A percentile compares a stretch with the other conserved stretches of the same genome.
phyloP scores from a whole-genome alignment of 2,888 invertebrate species.

The Drosophila quinaria region DNA sequence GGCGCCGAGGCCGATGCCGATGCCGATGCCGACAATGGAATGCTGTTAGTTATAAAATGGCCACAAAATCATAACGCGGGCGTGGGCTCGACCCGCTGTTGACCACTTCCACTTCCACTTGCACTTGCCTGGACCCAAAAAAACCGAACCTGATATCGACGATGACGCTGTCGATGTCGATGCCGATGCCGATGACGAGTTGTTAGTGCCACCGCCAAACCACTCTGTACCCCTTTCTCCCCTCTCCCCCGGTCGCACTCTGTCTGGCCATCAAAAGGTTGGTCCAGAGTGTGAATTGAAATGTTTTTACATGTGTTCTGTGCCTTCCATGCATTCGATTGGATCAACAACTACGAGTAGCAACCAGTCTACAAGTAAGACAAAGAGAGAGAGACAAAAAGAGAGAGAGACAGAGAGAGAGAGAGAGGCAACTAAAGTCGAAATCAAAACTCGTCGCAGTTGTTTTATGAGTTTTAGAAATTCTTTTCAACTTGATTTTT shows the following conservation, averaged over 20 bases:
- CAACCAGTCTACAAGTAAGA: constrained; percentile 2
- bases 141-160: constrained; percentile 73
- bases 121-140: constrained; percentile 44
- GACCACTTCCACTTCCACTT: constrained; percentile 49
- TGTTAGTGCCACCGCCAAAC: constrained; percentile 48
- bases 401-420: background rate
- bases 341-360: constrained; percentile 50
- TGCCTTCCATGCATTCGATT: constrained; percentile 53
- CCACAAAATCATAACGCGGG: constrained; percentile 82
- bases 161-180: constrained; percentile 26
- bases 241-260: background rate
- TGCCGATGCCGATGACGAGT: constrained; percentile 66
- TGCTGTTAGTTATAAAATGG: constrained; percentile 80
- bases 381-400: background rate
- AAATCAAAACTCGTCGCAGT: constrained; percentile 77
- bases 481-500: constrained; percentile 55
- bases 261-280: constrained; percentile 46
- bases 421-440: constrained; percentile 39
- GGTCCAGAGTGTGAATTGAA: constrained; percentile 76
- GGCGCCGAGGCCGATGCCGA: constrained; percentile 19
- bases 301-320: constrained; percentile 68
- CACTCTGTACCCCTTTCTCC: background rate
- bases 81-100: constrained; percentile 62
- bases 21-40: constrained; percentile 66
- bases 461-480: constrained; percentile 76